Evolutionary conservation across 2,888 invertebrate species (phyloP), one percentile per base, ranked within the genome.

Genomic region (Malacosoma neustria): DNA sequence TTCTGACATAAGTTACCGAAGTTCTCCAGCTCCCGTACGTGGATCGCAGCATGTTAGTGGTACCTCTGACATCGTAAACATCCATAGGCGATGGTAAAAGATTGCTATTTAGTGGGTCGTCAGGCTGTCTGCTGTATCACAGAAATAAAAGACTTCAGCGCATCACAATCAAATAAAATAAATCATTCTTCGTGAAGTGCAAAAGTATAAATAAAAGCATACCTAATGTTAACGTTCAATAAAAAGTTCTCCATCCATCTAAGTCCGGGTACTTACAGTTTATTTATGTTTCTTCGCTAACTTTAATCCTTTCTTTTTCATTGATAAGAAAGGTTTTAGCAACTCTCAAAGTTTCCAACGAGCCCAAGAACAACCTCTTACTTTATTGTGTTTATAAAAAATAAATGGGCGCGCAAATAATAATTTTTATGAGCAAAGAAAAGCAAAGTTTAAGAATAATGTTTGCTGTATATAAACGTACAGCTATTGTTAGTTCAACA

Each of bases 211-310:
- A 43, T 49, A 50, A 53, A 50, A 45, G 46, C 48, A 53, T 53
- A 52, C 55, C 51, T 41, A 48, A 45, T 57, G 55, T 58, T 59
- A 53, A 52, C 50, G 45, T 51, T 47, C 45, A 64, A 65, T 63
- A 65, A 63, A 60, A 68, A 64, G 49, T 61, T 65, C 47, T 42
- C 42, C 48, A 57, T 58, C 59, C 57, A 53, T 63, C 61, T 54
- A 52, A 59, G 52, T 55, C 54, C 37, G 35, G 43, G 40, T 48
- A 41, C 45, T 50, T 54, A 49, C 45, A 49, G 61, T 64, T 22
- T 65, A 65, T 67, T 65, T 67, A 67, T 57, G 63, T 61, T 60
- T 51, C 59, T 60, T 60, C 48, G 41, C 44, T 39, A 49, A 61
- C 57, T 61, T 60, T 58, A 62, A 62, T 58, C 55, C 55, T 57